A percentile compares a stretch with the other conserved stretches of the same genome.
Evolutionary conservation across 2,888 invertebrate species (phyloP).

Genomic region (Entomobrya proxima): DNA sequence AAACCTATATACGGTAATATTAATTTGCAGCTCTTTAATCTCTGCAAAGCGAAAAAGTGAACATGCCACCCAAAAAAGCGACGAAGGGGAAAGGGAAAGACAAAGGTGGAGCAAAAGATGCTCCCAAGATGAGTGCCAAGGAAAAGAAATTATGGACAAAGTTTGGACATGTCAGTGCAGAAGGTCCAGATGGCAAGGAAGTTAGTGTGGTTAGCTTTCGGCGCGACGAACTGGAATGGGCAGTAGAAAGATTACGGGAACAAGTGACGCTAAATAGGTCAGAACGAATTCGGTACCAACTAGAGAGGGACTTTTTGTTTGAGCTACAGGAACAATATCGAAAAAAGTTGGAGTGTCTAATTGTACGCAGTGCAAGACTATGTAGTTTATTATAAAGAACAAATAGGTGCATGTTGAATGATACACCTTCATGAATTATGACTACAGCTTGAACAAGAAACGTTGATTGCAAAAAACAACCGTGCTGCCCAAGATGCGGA

Average conservation of each 20-base stretch:
- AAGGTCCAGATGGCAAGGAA: conserved; percentile 67
- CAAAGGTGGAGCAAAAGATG: conserved; percentile 45
- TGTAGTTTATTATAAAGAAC: too few species aligned
- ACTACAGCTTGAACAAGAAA: conserved; percentile 64
- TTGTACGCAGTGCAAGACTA: conserved; percentile 32
- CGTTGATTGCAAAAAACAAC: conserved; percentile 60
- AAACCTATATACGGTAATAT: too few species aligned
- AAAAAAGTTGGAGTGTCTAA: conserved; percentile 57
- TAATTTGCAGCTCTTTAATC: background rate
- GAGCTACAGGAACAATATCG: conserved; percentile 65
- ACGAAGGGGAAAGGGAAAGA: conserved; percentile 48
- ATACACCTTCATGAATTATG: conserved; percentile 16
- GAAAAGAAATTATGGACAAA: conserved; percentile 69
- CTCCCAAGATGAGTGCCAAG: conserved; percentile 59
- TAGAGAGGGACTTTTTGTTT: conserved; percentile 73
- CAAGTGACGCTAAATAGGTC: conserved; percentile 66
- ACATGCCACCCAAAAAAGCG: conserved; percentile 63
- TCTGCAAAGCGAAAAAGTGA: background rate
- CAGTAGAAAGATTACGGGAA: conserved; percentile 66
- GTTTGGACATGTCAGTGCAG: conserved; percentile 65
- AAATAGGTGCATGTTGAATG: too few species aligned
- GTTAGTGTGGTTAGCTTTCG: conserved; percentile 56
- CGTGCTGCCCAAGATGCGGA: conserved; percentile 70
- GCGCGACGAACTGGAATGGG: conserved; percentile 72
- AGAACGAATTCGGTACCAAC: conserved; percentile 71